Conservation (phyloP, 2,888 invertebrate species). For the Drosophila robusta region DNA sequence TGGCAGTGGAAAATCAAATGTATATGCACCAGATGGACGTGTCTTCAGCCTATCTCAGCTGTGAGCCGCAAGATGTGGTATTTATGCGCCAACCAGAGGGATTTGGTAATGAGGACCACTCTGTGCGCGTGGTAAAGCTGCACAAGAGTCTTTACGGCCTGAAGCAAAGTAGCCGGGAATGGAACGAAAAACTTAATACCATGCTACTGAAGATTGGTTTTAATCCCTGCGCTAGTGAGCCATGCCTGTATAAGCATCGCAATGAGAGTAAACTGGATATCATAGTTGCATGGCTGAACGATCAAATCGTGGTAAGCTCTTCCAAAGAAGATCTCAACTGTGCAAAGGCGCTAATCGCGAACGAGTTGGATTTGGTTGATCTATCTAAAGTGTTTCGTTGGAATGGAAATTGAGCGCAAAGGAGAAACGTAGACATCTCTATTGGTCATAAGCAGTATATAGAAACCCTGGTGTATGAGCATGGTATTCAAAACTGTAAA, state of each 20-base stretch:
- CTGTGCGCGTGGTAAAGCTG: too few relatives aligned
- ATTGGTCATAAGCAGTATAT: too few relatives aligned
- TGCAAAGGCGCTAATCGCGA: conserved; percentile 26
- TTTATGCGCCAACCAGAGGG: too few relatives aligned
- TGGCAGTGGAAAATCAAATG: too few relatives aligned
- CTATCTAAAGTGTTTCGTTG: conserved; percentile 34
- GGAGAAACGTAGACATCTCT: conserved; percentile 21
- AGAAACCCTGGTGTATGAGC: too few relatives aligned
- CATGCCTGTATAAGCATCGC: conserved; percentile 38
- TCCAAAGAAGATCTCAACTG: conserved; percentile 21
- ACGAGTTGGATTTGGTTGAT: conserved; percentile 36
- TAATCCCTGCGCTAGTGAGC: conserved; percentile 33
- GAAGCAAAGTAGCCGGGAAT: too few relatives aligned
- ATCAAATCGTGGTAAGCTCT: conserved; percentile 42
- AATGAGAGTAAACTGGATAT: conserved; percentile 30
- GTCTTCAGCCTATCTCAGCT: too few relatives aligned
- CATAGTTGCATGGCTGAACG: conserved; percentile 51
- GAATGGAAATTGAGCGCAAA: conserved; percentile 41
- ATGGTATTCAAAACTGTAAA: conserved; percentile 11
- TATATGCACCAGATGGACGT: too few relatives aligned
- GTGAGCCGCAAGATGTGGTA: too few relatives aligned
- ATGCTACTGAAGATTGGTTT: conserved; percentile 42
- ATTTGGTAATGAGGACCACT: too few relatives aligned
- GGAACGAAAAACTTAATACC: too few relatives aligned
- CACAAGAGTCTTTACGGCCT: too few relatives aligned